These are phyloP conservation scores for Hyles lineata DNA, from an alignment of 2,888 invertebrate species.

Conservation along the genomic window DNA sequence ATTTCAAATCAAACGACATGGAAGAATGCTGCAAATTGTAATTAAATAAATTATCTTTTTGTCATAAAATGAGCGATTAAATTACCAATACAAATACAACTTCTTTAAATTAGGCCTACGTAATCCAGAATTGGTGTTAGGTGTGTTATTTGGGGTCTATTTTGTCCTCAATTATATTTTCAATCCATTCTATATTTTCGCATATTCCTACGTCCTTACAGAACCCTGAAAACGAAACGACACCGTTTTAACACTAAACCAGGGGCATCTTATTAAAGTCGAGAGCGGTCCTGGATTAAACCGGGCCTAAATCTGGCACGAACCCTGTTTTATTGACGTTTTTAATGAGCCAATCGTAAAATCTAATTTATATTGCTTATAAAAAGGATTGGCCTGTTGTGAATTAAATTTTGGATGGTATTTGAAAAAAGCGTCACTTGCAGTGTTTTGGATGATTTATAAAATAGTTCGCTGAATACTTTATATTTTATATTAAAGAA, in stretches of 20 bases:
- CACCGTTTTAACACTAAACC: neutral
- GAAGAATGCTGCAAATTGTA: too few species aligned
- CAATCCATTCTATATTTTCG: too few species aligned
- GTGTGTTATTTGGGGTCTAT: too few species aligned
- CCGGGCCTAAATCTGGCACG: neutral
- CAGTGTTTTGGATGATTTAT: slow-evolving; percentile 5
- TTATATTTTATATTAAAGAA: neutral
- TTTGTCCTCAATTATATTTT: too few species aligned
- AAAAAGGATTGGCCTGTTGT: slow-evolving; percentile 31
- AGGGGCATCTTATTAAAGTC: slow-evolving; percentile 7
- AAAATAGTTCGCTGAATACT: neutral
- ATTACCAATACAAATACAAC: too few species aligned
- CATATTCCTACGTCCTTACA: neutral
- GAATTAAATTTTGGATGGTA: slow-evolving; percentile 26
- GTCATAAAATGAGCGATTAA: too few species aligned
- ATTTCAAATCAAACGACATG: too few species aligned
- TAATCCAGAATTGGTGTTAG: too few species aligned
- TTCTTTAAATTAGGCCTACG: too few species aligned
- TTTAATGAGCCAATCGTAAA: slow-evolving; percentile 34
- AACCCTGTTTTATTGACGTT: slow-evolving; percentile 27
- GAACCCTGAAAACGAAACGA: neutral
- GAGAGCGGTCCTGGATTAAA: neutral
- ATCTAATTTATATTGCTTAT: slow-evolving; percentile 32
- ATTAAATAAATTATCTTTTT: too few species aligned
- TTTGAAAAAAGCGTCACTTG: slow-evolving; percentile 22